phyloP scores from a whole-genome alignment of 2,888 invertebrate species.

The Drosophila silvestris region DNA sequence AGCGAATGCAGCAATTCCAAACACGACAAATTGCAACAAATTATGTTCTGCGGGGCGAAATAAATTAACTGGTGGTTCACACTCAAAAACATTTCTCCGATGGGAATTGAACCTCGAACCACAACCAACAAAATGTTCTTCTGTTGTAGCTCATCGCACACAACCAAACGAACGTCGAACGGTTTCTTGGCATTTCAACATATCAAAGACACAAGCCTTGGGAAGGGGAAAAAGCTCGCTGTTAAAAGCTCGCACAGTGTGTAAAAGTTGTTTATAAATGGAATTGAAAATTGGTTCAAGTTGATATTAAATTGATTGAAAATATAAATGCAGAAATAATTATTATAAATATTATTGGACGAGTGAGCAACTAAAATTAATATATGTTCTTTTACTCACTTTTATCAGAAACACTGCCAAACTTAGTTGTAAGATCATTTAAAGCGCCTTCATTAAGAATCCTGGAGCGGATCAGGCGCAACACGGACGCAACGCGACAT shows the following conservation, averaged over 20 bases:
- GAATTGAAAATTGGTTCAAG: neutral
- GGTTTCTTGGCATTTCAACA: accelerated
- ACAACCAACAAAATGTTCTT: neutral
- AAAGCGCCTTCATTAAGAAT: conserved; percentile 15
- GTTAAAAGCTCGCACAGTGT: conserved; percentile 27
- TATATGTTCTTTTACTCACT: neutral
- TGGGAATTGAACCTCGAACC: conserved; percentile 34
- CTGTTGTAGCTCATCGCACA: conserved; percentile 7
- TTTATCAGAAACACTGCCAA: conserved; percentile 18
- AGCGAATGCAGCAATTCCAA: conserved; percentile 62
- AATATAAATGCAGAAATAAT: neutral
- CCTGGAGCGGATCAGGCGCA: conserved; percentile 51
- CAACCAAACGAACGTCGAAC: conserved; percentile 42
- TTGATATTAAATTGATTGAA: neutral
- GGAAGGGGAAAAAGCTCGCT: conserved; percentile 28
- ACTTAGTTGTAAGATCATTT: conserved; percentile 1
- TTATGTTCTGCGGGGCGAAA: conserved; percentile 38
- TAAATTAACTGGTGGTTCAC: neutral
- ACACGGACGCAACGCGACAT: conserved; percentile 47
- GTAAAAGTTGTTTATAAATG: neutral
- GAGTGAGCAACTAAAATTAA: neutral
- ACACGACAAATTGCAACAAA: conserved; percentile 61
- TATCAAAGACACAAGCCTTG: conserved; percentile 22
- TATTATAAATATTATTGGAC: too few species aligned
- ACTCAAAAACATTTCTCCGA: neutral